phyloP scores from a whole-genome alignment of 2,113 vertebrate genomes.

The Hirundichthys speculiger region DNA sequence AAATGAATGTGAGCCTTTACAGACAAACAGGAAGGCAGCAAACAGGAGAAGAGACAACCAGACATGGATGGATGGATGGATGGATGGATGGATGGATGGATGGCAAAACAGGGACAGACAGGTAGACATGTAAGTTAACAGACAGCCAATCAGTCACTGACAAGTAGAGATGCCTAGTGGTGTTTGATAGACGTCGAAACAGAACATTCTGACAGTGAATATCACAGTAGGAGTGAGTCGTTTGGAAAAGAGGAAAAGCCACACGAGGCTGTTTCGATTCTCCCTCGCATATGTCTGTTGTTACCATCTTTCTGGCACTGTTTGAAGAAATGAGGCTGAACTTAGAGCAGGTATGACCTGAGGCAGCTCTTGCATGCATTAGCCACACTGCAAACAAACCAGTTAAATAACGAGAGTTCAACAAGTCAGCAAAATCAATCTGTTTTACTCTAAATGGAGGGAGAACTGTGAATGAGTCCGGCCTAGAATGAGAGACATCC shows the following conservation, averaged over 20 bases:
- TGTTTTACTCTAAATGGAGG: conserved; percentile 26
- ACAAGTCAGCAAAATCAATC: conserved; percentile 53
- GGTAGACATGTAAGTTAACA: conserved; percentile 46
- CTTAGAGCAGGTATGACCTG: conserved; percentile 25
- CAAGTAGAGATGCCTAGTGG: conserved; percentile 26
- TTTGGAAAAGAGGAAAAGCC: conserved; percentile 2
- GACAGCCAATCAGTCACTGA: conserved; percentile 41
- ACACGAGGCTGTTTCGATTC: conserved; percentile 18
- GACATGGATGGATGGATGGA: conserved; percentile 47
- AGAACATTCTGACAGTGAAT: conserved; percentile 40
- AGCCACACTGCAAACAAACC: conserved; percentile 50
- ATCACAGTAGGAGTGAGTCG: conserved; percentile 22
- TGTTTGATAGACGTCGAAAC: conserved; percentile 35
- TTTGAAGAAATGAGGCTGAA: conserved; percentile 51
- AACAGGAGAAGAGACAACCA: conserved; percentile 41
- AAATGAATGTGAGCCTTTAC: conserved; percentile 56
- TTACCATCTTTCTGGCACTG: conserved; percentile 29
- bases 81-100: conserved; percentile 39
- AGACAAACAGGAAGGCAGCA: conserved; percentile 53
- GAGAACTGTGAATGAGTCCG: conserved; percentile 43
- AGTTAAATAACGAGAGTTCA: conserved; percentile 43
- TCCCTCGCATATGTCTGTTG: conserved; percentile 31
- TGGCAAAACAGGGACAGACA: conserved; percentile 49
- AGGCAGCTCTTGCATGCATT: conserved; percentile 45
- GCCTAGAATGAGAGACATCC: conserved; percentile 29